phyloP scores from a whole-genome alignment of 2,113 vertebrate species.

The Sinocyclocheilus maitianheensis region DNA sequence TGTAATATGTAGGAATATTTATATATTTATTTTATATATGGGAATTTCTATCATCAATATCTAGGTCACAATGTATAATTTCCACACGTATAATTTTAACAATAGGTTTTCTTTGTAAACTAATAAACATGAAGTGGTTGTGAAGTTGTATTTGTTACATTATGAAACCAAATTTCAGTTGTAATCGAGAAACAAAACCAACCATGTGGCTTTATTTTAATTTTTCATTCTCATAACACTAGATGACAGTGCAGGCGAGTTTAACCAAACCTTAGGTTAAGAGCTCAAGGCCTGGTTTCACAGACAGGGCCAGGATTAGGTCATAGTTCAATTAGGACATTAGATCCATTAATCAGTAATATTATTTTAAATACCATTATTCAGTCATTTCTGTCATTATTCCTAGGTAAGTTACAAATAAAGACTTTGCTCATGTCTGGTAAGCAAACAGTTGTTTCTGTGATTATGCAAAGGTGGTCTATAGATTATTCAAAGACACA shows the following conservation, averaged over 20 bases:
- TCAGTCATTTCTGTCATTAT: background rate
- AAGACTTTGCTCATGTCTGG: background rate
- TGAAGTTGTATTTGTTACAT: background rate
- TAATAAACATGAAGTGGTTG: too few species aligned
- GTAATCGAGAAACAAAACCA: background rate
- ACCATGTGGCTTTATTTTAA: background rate
- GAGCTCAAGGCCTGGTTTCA: too few species aligned
- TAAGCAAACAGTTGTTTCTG: background rate
- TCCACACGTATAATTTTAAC: too few species aligned
- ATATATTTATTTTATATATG: too few species aligned
- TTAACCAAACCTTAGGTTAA: background rate
- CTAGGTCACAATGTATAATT: too few species aligned
- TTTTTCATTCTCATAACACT: conserved; percentile 18
- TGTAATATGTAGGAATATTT: too few species aligned
- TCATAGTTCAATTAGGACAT: too few species aligned
- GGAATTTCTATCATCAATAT: too few species aligned
- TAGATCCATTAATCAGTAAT: background rate
- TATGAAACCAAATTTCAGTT: background rate
- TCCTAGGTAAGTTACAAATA: too few species aligned
- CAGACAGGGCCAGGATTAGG: too few species aligned
- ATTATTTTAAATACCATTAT: background rate
- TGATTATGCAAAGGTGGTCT: background rate
- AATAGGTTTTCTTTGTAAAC: too few species aligned
- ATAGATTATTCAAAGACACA: background rate
- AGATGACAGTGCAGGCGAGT: conserved; percentile 54